Base-by-base conservation (phyloP, 2,113 vertebrate species). In the Oreocharis arfaki region DNA sequence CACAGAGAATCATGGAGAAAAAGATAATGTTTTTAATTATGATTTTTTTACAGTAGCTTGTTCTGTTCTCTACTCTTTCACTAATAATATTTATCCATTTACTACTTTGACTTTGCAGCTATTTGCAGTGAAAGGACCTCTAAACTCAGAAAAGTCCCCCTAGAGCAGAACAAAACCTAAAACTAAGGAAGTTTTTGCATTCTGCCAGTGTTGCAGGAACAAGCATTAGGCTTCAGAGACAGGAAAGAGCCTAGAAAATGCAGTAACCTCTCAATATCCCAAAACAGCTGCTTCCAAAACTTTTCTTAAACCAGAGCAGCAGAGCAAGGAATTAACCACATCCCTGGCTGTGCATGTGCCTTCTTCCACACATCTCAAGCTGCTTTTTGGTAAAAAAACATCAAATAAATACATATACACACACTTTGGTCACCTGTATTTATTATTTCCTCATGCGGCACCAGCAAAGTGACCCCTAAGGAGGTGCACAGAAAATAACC, bases 11-110 rank as follows among this genome's bases (percentile, higher is more conserved):
- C 9, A 10, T 2, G 5, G 5, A 85, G 19, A 46, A 74, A 52
- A 82, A 12, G 1, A 19, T 3, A 2, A 17, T 47, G 23, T 52
- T 28, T 4, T 5, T 3, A 7, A 3, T 16, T 35, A 2, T 30
- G 9, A 12, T 24, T 49, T 20, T 21, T 50, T 57, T 53, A 28
- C 21, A 33, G 24, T 11, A 37, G 13, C 11, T 85, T 84, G 6
- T 59, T 74, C 49, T 60, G n/a, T 56, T 78, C 39, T 55, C 56
- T 65, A 22, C 12, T 28, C 9, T 46, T 74, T 87, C 32, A 53
- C 15, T 75, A 64, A 35, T 22, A 71, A n/a, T 30, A 73, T 55
- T 46, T 35, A 63, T 32, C 50, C 13, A 71, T 49, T 70, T 75
- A 32, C 18, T 47, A 18, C 26, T 88, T 85, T 16, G 49, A 28